Base-by-base conservation (phyloP, 2,888 invertebrate species). In the Ophraella communa region DNA sequence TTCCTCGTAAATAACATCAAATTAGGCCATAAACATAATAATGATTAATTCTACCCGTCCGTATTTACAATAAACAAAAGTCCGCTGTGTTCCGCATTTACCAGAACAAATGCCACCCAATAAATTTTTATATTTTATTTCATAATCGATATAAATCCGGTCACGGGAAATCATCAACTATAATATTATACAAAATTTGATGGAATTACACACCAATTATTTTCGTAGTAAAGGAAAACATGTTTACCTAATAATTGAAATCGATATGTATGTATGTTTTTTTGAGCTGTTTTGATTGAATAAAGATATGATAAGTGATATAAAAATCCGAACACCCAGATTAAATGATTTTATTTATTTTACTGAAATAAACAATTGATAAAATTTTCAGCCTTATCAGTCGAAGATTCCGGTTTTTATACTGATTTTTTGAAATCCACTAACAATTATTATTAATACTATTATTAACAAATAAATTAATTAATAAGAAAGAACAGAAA, bases 161-260 rank as follows among this genome's bases (percentile, higher is more conserved):
- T 61, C 60, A 65, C 64, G 57, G 57, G 63, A 61, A 68, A 68
- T 68, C 65, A 68, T 68, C 68, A 58, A 55, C 59, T 42, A 62
- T 67, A 67, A 65, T n/a, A n/a, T n/a, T n/a, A n/a, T n/a, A 62
- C 54, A 42, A 57, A 49, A 57, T 62, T 56, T 54, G 58, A 59
- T 62, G 53, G 56, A 39, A 57, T 56, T 42, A 23, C 56, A 42
- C 57, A 61, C 45, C 58, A 65, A 63, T 67, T 61, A 62, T 63
- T 59, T 49, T 57, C 57, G 65, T 61, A 65, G 67, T 66, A 69
- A 69, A 69, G 64, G 66, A 64, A 64, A 63, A 64, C 56, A 69
- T 67, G 66, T 69, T 67, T 66, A 61, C 62, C 65, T 64, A 66
- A 14, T 64, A 62, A 66, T 65, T 65, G 66, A 66, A 70, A 69